Evolutionary conservation across 2,888 invertebrate genomes (phyloP).

Genomic region (Dioctria rufipes): DNA sequence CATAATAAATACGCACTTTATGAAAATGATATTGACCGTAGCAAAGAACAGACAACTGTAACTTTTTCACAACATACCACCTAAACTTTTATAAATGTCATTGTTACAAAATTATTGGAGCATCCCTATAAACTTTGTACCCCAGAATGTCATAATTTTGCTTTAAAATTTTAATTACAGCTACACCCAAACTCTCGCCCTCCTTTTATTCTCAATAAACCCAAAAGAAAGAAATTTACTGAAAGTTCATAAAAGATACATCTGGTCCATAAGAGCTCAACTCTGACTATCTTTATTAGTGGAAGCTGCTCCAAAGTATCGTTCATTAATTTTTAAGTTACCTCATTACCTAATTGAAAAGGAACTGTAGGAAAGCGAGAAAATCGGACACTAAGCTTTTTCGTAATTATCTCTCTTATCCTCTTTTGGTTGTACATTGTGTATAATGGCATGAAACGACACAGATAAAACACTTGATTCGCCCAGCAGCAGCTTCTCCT

Average conservation of each 20-base stretch:
- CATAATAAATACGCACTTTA: too few species aligned
- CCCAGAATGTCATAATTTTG: too few species aligned
- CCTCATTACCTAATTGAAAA: slow-evolving; percentile 49
- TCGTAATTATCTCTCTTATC: slow-evolving; percentile 12
- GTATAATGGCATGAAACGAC: neutral
- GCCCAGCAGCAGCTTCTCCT: slow-evolving; percentile 7
- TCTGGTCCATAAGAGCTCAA: slow-evolving; percentile 20
- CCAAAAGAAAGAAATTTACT: neutral
- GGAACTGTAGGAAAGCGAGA: slow-evolving; percentile 29
- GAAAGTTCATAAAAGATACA: slow-evolving; percentile 40
- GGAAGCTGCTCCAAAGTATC: slow-evolving; percentile 14
- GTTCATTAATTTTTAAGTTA: slow-evolving; percentile 47
- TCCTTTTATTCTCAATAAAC: too few species aligned
- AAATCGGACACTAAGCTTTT: slow-evolving; percentile 42
- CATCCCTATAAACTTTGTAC: too few species aligned
- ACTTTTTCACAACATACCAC: too few species aligned
- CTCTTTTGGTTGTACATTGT: neutral
- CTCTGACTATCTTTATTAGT: slow-evolving; percentile 5
- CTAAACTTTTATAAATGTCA: too few species aligned
- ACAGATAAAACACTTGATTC: neutral
- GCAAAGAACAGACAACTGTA: too few species aligned
- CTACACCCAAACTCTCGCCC: too few species aligned
- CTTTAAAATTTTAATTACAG: too few species aligned
- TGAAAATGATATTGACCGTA: too few species aligned
- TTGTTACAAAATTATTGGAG: too few species aligned